These are phyloP conservation scores for Malurus splendens DNA, from an alignment of 2,797 vertebrate genomes.

Conservation along the genomic window DNA sequence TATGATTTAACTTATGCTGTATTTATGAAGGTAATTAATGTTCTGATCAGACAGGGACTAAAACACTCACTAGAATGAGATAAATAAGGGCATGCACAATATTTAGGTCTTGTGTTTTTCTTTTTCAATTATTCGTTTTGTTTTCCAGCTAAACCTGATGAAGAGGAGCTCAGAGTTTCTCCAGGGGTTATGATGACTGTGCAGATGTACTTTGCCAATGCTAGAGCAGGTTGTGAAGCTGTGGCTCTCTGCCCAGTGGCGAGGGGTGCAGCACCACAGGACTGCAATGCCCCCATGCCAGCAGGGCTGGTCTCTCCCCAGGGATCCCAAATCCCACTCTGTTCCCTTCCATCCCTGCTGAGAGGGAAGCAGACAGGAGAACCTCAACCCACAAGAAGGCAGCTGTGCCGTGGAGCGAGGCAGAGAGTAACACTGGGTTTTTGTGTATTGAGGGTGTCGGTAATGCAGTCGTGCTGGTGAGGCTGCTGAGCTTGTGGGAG, in stretches of 20 bases:
- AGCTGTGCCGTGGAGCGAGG: accelerated
- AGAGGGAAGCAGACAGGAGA: not conserved
- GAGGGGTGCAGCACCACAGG: accelerated
- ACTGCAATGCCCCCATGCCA: accelerated
- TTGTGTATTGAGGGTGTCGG: not conserved
- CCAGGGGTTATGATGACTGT: not conserved
- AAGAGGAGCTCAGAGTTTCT: constrained; percentile 33
- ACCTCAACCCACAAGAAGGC: not conserved
- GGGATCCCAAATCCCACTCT: not conserved
- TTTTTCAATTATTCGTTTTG: constrained; percentile 66
- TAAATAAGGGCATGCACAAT: constrained; percentile 76
- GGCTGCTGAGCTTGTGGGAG: accelerated
- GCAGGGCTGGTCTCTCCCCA: accelerated
- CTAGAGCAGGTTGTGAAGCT: accelerated
- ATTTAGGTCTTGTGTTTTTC: constrained; percentile 51
- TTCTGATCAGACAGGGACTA: constrained; percentile 68
- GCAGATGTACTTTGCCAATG: not conserved
- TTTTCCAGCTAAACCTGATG: constrained; percentile 56
- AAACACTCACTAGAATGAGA: constrained; percentile 74
- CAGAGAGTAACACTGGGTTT: accelerated
- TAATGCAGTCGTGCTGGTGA: accelerated
- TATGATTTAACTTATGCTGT: constrained; percentile 89
- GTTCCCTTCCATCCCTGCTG: accelerated
- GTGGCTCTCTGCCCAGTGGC: accelerated
- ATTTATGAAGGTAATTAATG: constrained; percentile 89